phyloP scores from a whole-genome alignment of 1,140 invertebrate species.

The Archegozetes longisetosus region DNA sequence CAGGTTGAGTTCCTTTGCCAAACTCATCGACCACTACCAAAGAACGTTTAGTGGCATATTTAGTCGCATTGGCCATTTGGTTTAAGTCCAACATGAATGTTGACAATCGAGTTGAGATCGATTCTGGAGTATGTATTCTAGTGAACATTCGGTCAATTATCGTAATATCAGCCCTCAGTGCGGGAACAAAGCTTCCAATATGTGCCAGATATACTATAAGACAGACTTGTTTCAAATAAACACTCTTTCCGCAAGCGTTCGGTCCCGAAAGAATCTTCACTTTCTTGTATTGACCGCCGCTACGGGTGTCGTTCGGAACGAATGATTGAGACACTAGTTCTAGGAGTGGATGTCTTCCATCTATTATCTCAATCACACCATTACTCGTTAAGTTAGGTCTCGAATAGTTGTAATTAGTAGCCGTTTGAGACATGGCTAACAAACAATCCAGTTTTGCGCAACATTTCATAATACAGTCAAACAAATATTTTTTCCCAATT shows the following conservation, averaged over 20 bases:
- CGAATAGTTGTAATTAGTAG: constrained; percentile 50
- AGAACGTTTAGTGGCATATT: constrained; percentile 43
- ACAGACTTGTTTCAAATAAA: constrained; percentile 69
- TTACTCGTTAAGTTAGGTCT: constrained; percentile 42
- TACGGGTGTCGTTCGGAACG: constrained; percentile 54
- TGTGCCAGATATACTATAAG: constrained; percentile 66
- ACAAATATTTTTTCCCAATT: constrained; percentile 39
- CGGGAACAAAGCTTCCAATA: constrained; percentile 74
- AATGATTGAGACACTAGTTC: constrained; percentile 44
- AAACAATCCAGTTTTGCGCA: constrained; percentile 57
- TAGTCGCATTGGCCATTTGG: constrained; percentile 55
- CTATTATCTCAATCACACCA: constrained; percentile 45
- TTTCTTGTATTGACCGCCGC: constrained; percentile 29
- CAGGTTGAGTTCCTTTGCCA: constrained; percentile 65
- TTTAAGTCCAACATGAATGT: constrained; percentile 67
- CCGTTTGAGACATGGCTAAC: constrained; percentile 49
- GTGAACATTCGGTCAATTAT: constrained; percentile 54
- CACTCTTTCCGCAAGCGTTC: constrained; percentile 79
- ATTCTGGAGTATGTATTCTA: constrained; percentile 51
- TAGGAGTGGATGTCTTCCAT: constrained; percentile 60
- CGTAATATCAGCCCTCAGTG: constrained; percentile 48
- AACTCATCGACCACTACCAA: constrained; percentile 78
- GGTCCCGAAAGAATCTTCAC: constrained; percentile 70
- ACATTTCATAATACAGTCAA: constrained; percentile 43
- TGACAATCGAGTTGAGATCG: constrained; percentile 58